These are phyloP conservation scores for Tachypleus tridentatus DNA, from an alignment of 1,140 invertebrate genomes.

Conservation along the genomic window DNA sequence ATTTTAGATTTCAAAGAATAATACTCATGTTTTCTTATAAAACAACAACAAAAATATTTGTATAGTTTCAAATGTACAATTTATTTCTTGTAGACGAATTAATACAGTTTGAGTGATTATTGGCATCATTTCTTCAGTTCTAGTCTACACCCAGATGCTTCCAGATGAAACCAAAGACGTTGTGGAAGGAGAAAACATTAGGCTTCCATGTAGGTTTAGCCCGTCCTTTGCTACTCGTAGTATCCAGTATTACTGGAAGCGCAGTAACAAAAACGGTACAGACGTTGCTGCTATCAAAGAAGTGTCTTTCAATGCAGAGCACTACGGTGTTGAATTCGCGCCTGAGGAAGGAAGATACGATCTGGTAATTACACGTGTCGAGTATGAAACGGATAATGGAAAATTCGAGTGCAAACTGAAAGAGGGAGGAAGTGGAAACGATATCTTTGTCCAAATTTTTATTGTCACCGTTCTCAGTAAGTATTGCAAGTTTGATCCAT, in stretches of 20 bases:
- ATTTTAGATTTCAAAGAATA: too few relatives aligned
- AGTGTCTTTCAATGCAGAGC: constrained; percentile 50
- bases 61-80: too few relatives aligned
- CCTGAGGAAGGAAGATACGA: constrained; percentile 73
- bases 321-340: constrained; percentile 62
- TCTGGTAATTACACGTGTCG: constrained; percentile 49
- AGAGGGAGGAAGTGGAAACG: constrained; percentile 62
- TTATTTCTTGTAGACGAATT: too few relatives aligned
- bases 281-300: constrained; percentile 59
- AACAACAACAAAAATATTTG: too few relatives aligned
- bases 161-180: constrained; percentile 9
- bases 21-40: too few relatives aligned
- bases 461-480: constrained; percentile 60
- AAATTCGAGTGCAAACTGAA: constrained; percentile 81
- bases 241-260: constrained; percentile 59
- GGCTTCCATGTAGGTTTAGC: constrained; percentile 61
- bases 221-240: constrained; percentile 42
- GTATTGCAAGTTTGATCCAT: constrained; percentile 2
- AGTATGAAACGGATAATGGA: constrained; percentile 80
- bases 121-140: too few relatives aligned
- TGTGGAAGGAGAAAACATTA: constrained; percentile 57
- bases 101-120: too few relatives aligned
- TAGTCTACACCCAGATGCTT: too few relatives aligned
- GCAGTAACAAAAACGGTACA: constrained; percentile 46
- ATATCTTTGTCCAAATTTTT: constrained; percentile 67